Conservation (phyloP, 2,888 invertebrate genomes). For the Synanthedon vespiformis region DNA sequence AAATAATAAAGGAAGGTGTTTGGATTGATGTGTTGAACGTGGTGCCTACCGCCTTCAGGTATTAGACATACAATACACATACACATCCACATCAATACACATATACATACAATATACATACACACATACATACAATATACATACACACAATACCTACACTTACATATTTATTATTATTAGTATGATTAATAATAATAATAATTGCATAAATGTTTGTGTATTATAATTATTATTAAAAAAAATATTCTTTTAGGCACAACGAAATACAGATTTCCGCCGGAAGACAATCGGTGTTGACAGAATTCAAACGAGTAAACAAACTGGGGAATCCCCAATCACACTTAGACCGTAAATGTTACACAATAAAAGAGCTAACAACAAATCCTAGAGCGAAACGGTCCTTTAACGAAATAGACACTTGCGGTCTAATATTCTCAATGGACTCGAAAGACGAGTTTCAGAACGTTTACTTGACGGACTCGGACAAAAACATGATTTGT, state of each 20-base stretch:
- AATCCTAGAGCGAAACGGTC: slow-evolving; percentile 29
- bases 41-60: slow-evolving; percentile 58
- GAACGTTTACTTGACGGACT: slow-evolving; percentile 72
- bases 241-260: slow-evolving; percentile 40
- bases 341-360: slow-evolving; percentile 43
- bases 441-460: slow-evolving; percentile 56
- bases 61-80: too few relatives aligned
- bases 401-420: slow-evolving; percentile 80
- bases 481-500: slow-evolving; percentile 59
- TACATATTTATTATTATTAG: too few relatives aligned
- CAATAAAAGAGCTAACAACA: slow-evolving; percentile 52
- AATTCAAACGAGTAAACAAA: slow-evolving; percentile 24
- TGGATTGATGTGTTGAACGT: slow-evolving; percentile 73
- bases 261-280: slow-evolving; percentile 70
- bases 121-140: too few relatives aligned
- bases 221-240: too few relatives aligned
- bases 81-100: too few relatives aligned
- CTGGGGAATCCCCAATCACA: slow-evolving; percentile 17
- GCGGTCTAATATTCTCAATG: slow-evolving; percentile 74
- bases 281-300: slow-evolving; percentile 56
- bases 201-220: too few relatives aligned
- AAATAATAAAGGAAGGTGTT: slow-evolving; percentile 72
- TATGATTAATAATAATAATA: too few relatives aligned
- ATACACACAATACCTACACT: too few relatives aligned
- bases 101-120: too few relatives aligned